A percentile compares a stretch with the other conserved stretches of the same genome.
These are phyloP conservation scores for Heterodera schachtii DNA, from an alignment of 1,140 invertebrate genomes.

Conservation along the genomic window DNA sequence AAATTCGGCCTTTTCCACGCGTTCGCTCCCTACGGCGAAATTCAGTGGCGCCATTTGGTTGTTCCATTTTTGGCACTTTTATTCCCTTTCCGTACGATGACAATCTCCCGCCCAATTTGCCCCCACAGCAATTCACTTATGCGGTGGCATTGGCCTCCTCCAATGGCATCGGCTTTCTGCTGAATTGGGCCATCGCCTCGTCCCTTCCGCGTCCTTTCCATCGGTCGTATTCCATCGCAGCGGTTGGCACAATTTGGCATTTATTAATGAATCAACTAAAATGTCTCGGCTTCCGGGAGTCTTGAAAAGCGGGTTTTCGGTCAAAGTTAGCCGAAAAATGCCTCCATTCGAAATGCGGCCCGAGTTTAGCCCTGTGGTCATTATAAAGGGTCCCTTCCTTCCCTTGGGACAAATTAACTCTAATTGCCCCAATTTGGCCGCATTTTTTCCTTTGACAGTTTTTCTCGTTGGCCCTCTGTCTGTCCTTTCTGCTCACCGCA, in stretches of 20 bases:
- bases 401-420: not conserved
- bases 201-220: not conserved
- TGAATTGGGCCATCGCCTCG: constrained; percentile 3
- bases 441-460: not conserved
- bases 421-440: too few species aligned
- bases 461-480: not conserved
- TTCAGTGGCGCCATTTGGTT: constrained; percentile 11
- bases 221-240: not conserved
- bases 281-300: too few species aligned
- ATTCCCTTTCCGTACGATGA: not conserved
- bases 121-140: constrained; percentile 3
- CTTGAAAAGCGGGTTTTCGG: too few species aligned
- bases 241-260: not conserved
- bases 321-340: too few species aligned
- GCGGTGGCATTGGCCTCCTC: not conserved
- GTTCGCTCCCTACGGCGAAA: not conserved
- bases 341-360: too few species aligned
- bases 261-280: too few species aligned
- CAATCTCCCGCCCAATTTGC: not conserved
- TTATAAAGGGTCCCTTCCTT: too few species aligned
- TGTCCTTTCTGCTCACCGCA: constrained; percentile 9
- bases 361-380: too few species aligned
- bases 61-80: not conserved
- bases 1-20: constrained; percentile 1
- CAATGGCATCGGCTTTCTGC: constrained; percentile 10